A percentile compares a stretch with the other conserved stretches of the same genome.
Conservation (phyloP, 2,797 vertebrate species). For the Apogon hyalosoma region DNA sequence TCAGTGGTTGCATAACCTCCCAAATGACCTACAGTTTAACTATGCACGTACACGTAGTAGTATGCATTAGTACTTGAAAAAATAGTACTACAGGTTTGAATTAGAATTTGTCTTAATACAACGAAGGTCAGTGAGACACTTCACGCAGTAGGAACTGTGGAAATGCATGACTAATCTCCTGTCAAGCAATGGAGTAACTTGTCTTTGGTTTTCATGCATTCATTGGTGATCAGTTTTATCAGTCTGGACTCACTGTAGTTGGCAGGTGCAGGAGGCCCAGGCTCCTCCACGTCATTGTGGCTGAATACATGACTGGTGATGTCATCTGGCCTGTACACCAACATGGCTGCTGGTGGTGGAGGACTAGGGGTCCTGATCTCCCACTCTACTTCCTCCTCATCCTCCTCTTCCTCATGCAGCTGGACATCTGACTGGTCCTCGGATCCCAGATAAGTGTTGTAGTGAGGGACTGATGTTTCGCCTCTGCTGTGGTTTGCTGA, state of each 20-base stretch:
- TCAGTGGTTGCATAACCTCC: too few species aligned
- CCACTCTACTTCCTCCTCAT: slow-evolving; percentile 43
- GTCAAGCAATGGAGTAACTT: too few species aligned
- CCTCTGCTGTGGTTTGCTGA: slow-evolving; percentile 57
- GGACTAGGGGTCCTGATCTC: slow-evolving; percentile 71
- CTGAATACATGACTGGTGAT: slow-evolving; percentile 62
- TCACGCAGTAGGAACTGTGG: too few species aligned
- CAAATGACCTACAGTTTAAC: too few species aligned
- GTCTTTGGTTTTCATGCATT: neutral
- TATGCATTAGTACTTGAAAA: too few species aligned
- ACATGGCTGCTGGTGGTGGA: slow-evolving; percentile 51
- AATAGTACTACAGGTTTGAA: too few species aligned
- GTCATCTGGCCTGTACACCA: slow-evolving; percentile 63
- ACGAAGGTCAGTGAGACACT: too few species aligned
- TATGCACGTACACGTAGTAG: too few species aligned
- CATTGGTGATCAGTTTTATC: neutral
- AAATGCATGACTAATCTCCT: too few species aligned
- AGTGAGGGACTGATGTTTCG: slow-evolving; percentile 20
- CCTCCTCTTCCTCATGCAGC: slow-evolving; percentile 36
- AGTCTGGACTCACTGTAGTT: slow-evolving; percentile 69
- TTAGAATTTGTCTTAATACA: too few species aligned
- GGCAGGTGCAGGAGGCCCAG: slow-evolving; percentile 50
- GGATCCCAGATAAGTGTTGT: slow-evolving; percentile 21
- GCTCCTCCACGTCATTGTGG: slow-evolving; percentile 76
- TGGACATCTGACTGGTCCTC: slow-evolving; percentile 30